Evolutionary conservation across 2,113 vertebrate genomes (phyloP), one percentile per base, ranked within the genome.

Genomic region (Neotoma lepida): DNA sequence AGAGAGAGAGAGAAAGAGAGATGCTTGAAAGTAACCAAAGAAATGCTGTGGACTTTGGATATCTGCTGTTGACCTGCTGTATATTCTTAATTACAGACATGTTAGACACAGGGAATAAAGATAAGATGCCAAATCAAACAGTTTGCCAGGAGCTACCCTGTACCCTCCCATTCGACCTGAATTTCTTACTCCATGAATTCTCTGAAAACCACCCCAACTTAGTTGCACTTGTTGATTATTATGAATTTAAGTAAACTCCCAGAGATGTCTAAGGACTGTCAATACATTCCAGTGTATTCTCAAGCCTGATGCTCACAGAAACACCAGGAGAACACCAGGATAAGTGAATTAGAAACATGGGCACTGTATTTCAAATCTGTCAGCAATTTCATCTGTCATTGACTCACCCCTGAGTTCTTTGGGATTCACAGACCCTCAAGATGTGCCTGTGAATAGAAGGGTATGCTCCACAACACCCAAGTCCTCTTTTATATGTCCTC

Each of bases 161-260:
- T 14, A 44, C 7, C 64, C 14, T 9, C 15, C 46, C 54, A 4
- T 61, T 61, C 64, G 70, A 6, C 6, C 28, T 76, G 24, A 0
- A 63, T 3, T 49, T 56, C 24, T 1, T 70, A 82, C 35, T 78
- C 35, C 9, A 73, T 18, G 33, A 28, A 44, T 77, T 77, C 22
- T n/a, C 68, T 90, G 80, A 73, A 66, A 85, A 54, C 4, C 54
- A 4, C 44, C 28, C 51, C n/a, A 81, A 20, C 18, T 88, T 66
- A 88, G 15, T 66, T 58, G 86, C 28, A 61, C 64, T 81, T 88
- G 35, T 86, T 41, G n/a, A 76, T 78, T 77, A 88, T 30, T 95
- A 39, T 58, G 85, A 90, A 73, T 30, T 95, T 91, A 78, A 91
- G 61, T 73, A 95, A 93, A 70, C 73, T 24, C 15, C 20, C 20